A percentile compares a stretch with the other conserved stretches of the same genome.
These are phyloP conservation scores for Ditula angustiorana DNA, from an alignment of 2,888 invertebrate species.

Conservation along the genomic window DNA sequence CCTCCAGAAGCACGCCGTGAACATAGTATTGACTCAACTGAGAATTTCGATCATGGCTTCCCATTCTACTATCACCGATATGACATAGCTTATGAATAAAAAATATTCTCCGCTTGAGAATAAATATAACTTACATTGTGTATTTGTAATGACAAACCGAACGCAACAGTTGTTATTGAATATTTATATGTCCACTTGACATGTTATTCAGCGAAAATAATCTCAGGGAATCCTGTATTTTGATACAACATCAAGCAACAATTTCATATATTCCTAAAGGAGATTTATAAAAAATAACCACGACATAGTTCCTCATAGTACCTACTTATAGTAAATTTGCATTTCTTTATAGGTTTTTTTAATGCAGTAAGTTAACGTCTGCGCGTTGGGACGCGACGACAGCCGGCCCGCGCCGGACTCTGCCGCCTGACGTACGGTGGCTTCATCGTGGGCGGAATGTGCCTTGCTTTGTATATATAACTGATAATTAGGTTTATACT, in stretches of 20 bases:
- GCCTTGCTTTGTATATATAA: constrained; percentile 84
- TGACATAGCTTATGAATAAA: constrained; percentile 55
- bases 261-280: constrained; percentile 62
- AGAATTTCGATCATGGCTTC: constrained; percentile 24
- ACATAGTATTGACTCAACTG: constrained; percentile 1
- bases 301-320: constrained; percentile 85
- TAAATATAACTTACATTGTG: constrained; percentile 48
- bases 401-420: constrained; percentile 48
- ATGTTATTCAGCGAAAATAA: constrained; percentile 54
- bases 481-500: constrained; percentile 82
- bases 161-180: constrained; percentile 41
- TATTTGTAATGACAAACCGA: constrained; percentile 35
- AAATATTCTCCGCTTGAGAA: constrained; percentile 57
- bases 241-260: constrained; percentile 80
- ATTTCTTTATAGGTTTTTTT: constrained; percentile 79
- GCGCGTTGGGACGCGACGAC: constrained; percentile 71
- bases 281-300: constrained; percentile 73
- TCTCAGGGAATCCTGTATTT: constrained; percentile 72
- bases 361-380: constrained; percentile 80
- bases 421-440: constrained; percentile 74
- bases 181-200: constrained; percentile 47
- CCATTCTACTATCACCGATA: constrained; percentile 24
- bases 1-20: not conserved
- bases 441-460: constrained; percentile 85
- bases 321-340: constrained; percentile 84